phyloP scores from a whole-genome alignment of 2,797 vertebrate genomes.

The Rhadinocentrus ornatus region DNA sequence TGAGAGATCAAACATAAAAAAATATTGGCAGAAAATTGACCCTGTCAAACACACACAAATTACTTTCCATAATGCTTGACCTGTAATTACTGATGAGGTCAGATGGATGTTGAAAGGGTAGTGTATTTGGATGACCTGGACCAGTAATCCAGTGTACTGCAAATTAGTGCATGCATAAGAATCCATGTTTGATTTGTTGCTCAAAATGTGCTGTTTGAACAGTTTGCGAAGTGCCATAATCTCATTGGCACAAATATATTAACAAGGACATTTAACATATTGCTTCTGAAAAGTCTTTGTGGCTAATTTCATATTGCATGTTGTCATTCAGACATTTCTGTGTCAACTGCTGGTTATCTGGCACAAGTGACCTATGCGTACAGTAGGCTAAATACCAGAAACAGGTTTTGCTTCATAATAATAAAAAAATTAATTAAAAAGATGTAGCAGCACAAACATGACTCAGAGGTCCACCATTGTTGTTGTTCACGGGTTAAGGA shows the following conservation, averaged over 20 bases:
- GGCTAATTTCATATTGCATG: not conserved
- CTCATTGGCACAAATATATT: slow-evolving; percentile 1
- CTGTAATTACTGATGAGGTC: slow-evolving; percentile 80
- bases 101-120: slow-evolving; percentile 57
- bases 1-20: slow-evolving; percentile 60
- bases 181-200: slow-evolving; percentile 38
- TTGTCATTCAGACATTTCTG: not conserved
- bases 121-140: slow-evolving; percentile 53
- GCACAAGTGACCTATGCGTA: no score
- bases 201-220: slow-evolving; percentile 22
- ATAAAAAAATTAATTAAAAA: no score
- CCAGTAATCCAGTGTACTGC: slow-evolving; percentile 49
- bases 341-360: no score
- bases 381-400: no score
- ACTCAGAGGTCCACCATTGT: no score
- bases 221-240: slow-evolving; percentile 8
- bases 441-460: no score
- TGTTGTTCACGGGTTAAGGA: no score
- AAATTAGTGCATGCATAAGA: slow-evolving; percentile 41
- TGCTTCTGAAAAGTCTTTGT: not conserved
- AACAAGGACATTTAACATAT: not conserved
- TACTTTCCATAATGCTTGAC: slow-evolving; percentile 78
- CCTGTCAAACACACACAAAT: slow-evolving; percentile 65
- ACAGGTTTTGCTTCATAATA: no score
- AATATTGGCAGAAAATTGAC: slow-evolving; percentile 67